Conservation (phyloP, 2,888 invertebrate genomes). For the Dicyrtomina minuta region DNA sequence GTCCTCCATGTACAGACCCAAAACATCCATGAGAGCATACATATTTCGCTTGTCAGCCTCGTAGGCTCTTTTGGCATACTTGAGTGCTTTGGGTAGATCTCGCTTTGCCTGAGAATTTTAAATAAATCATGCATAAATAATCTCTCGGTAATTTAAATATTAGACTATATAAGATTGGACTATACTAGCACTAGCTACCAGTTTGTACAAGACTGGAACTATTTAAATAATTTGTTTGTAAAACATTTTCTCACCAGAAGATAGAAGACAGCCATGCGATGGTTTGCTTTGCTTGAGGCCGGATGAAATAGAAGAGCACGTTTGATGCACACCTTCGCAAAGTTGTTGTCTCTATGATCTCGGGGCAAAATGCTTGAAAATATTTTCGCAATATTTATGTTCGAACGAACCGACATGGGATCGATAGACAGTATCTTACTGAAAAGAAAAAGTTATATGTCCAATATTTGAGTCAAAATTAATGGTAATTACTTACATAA, state of each 20-base stretch:
- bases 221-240: too few species aligned
- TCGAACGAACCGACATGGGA: slow-evolving; percentile 1
- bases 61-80: not conserved
- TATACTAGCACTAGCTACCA: too few species aligned
- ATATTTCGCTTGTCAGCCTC: not conserved
- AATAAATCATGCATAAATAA: not conserved
- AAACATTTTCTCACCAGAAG: too few species aligned
- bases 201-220: too few species aligned
- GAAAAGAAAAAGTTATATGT: not conserved
- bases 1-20: not conserved
- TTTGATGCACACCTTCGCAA: not conserved
- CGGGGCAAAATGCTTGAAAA: not conserved
- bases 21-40: not conserved
- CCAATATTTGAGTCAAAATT: not conserved
- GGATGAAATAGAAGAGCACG: slow-evolving; percentile 3
- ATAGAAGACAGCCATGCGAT: too few species aligned
- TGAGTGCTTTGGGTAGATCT: not conserved
- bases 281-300: not conserved
- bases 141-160: too few species aligned
- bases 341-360: not conserved
- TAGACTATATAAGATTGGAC: too few species aligned
- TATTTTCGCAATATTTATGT: slow-evolving; percentile 11
- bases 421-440: slow-evolving; percentile 7
- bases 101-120: not conserved
- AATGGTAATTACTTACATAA: not conserved